phyloP scores from a whole-genome alignment of 2,113 vertebrate genomes.

The Collichthys lucidus region DNA sequence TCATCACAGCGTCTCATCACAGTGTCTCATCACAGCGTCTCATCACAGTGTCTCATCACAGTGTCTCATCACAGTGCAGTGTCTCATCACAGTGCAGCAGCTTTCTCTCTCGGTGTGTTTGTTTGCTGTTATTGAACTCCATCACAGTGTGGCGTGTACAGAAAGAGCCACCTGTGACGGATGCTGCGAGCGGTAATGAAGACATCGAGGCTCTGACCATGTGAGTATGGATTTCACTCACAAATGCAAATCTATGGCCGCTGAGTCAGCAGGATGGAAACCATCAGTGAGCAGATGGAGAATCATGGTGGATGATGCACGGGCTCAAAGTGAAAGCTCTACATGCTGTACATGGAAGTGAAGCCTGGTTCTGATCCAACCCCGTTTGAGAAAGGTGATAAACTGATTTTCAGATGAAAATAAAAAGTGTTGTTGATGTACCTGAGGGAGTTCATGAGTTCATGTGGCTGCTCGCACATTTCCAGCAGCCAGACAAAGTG shows the following conservation, averaged over 20 bases:
- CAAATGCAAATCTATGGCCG: background rate
- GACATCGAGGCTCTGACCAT: background rate
- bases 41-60: too few relatives aligned
- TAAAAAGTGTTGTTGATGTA: background rate
- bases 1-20: too few relatives aligned
- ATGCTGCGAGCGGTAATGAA: background rate
- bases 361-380: too few relatives aligned
- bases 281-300: background rate
- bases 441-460: background rate
- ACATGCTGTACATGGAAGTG: too few relatives aligned
- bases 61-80: too few relatives aligned
- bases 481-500: conserved; percentile 22
- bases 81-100: background rate
- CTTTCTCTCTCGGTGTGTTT: background rate
- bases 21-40: too few relatives aligned
- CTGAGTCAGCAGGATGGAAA: background rate
- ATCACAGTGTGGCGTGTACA: background rate
- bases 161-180: background rate
- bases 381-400: too few relatives aligned
- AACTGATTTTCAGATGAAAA: background rate
- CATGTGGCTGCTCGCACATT: background rate
- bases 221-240: background rate
- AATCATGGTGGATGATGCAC: too few relatives aligned
- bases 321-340: background rate
- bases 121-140: background rate